Evolutionary conservation across 2,888 invertebrate genomes (phyloP).

Genomic region (Metacarcinus magister): DNA sequence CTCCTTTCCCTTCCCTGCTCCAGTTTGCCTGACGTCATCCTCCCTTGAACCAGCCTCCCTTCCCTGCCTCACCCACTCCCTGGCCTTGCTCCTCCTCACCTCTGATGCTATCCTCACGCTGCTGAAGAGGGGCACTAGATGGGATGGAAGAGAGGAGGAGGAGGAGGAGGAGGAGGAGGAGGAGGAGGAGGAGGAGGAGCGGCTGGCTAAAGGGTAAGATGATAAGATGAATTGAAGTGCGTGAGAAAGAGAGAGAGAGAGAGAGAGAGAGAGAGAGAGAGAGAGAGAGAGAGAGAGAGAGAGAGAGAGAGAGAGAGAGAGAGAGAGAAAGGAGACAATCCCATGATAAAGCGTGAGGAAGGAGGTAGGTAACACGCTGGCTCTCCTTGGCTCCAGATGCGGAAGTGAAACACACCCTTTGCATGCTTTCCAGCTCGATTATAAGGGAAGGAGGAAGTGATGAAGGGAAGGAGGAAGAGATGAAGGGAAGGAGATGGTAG

Average conservation of each 20-base stretch:
- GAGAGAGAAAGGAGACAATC: not conserved
- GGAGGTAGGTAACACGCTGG: too few relatives aligned
- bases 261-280: not conserved
- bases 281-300: not conserved
- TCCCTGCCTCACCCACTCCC: too few relatives aligned
- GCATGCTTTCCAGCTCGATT: too few relatives aligned
- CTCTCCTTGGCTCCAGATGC: too few relatives aligned
- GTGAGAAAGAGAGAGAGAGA: not conserved
- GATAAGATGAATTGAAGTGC: not conserved
- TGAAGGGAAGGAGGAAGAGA: too few relatives aligned
- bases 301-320: not conserved
- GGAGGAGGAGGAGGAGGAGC: not conserved
- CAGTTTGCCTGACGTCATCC: too few relatives aligned
- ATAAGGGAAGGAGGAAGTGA: too few relatives aligned
- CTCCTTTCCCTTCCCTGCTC: too few relatives aligned
- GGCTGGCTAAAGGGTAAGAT: not conserved
- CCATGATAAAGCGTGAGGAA: not conserved
- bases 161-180: not conserved
- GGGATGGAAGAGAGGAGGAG: not conserved
- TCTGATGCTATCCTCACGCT: not conserved
- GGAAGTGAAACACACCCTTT: too few relatives aligned
- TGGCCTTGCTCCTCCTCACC: too few relatives aligned
- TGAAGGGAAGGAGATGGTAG: too few relatives aligned
- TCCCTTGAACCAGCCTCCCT: too few relatives aligned
- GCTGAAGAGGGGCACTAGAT: not conserved